Evolutionary conservation across 2,888 invertebrate genomes (phyloP), one percentile per base, ranked within the genome.

Genomic region (Epirrhoe tristata): DNA sequence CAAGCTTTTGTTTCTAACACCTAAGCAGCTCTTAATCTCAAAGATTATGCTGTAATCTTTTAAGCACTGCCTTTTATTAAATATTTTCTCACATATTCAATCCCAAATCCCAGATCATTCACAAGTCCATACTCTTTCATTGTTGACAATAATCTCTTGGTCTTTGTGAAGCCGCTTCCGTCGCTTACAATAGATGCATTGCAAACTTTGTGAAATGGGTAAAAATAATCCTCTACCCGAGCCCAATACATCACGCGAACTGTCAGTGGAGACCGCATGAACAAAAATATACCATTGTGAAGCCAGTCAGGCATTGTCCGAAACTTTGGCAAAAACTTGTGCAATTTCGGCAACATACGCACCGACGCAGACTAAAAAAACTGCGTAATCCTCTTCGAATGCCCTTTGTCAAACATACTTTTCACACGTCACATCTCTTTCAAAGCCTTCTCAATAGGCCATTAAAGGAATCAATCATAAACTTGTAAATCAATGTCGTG

Each of bases 121-220:
- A 85, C 77, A 77, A 83, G 78, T 80, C 81, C 81, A 79, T 87
- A 86, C 81, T 79, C 80, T 77, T 81, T n/a, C n/a, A n/a, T n/a
- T 78, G 81, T 81, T 78, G 82, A 86, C 81, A 89, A 88, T 89
- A 89, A 90, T 90, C 90, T 86, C 82, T 81, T 80, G 81, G 78
- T 83, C 90, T 91, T 93, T 93, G 89, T 88, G 73, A 79, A 74
- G 86, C 91, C 92, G 92, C 91, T 93, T 93, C 93, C 93, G 92
- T 77, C 77, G 79, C 75, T 73, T 77, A 93, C 92, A 93, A 93
- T 91, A 87, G 92, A 84, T 86, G 91, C 91, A 90, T 73, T 90
- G 93, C 91, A 88, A 93, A 93, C 90, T 91, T 92, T 78, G 89
- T 91, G 90, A 91, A 92, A 93, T 89, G 90, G 91, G 91, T 88